Conservation (phyloP, 2,888 invertebrate genomes). For the Mystacides longicornis region DNA sequence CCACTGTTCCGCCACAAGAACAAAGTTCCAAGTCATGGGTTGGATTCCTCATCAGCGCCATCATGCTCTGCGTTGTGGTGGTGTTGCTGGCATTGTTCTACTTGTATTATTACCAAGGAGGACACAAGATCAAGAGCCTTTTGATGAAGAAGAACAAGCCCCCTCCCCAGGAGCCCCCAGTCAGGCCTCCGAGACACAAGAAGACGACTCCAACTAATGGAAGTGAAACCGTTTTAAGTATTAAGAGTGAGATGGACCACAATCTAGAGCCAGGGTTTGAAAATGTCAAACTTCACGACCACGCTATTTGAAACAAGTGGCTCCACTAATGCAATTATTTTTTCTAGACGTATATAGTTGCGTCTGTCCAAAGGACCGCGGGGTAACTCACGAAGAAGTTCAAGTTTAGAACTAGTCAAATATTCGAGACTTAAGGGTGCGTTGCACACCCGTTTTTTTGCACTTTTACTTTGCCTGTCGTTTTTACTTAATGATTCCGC, state of each 20-base stretch:
- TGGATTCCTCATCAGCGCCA: constrained; percentile 53
- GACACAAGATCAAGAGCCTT: constrained; percentile 57
- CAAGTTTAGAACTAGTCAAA: no score
- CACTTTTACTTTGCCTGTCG: no score
- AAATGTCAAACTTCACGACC: constrained; percentile 42
- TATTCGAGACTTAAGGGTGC: no score
- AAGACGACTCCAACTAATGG: constrained; percentile 32
- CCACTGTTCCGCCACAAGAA: constrained; percentile 21
- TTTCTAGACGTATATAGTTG: no score
- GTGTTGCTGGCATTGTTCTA: constrained; percentile 61
- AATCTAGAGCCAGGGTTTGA: constrained; percentile 45
- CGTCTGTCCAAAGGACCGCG: no score
- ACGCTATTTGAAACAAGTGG: constrained; percentile 23
- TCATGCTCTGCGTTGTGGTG: constrained; percentile 59
- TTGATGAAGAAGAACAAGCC: constrained; percentile 42
- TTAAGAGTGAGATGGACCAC: constrained; percentile 29
- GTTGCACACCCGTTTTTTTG: no score
- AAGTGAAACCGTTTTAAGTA: constrained; percentile 31
- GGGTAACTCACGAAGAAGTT: no score
- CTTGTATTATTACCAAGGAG: constrained; percentile 69
- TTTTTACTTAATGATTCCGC: no score
- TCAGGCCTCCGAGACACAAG: constrained; percentile 29
- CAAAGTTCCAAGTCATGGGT: constrained; percentile 43
- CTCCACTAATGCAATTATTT: no score
- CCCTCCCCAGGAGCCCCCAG: constrained; percentile 35